Evolutionary conservation across 2,888 invertebrate species (phyloP).

Genomic region (Muscina levida): DNA sequence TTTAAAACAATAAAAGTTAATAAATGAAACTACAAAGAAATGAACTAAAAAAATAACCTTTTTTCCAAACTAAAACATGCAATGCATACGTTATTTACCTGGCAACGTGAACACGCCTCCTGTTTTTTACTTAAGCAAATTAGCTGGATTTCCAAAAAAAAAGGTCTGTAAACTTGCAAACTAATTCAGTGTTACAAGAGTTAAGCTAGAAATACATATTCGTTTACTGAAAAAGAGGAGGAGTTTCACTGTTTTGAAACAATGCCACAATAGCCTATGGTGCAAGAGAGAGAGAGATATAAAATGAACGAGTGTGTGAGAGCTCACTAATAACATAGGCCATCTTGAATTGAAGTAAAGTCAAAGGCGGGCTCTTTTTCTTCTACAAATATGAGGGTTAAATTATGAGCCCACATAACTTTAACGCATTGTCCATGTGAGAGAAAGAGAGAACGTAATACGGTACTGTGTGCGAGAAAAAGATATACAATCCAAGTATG

Average conservation of each 20-base stretch:
- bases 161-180: no score
- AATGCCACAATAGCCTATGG: neutral
- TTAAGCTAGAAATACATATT: no score
- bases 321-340: constrained; percentile 67
- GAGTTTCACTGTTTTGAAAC: neutral
- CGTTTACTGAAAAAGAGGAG: neutral
- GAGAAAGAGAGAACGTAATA: neutral
- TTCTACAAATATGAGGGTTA: constrained; percentile 69
- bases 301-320: constrained; percentile 11
- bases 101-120: neutral
- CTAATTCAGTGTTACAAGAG: no score
- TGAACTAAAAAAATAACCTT: constrained; percentile 44
- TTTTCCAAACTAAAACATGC: constrained; percentile 8
- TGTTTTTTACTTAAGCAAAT: constrained; percentile 4
- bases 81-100: constrained; percentile 5
- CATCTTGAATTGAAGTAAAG: constrained; percentile 72
- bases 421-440: no score
- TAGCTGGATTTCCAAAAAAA: no score
- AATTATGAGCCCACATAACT: constrained; percentile 48
- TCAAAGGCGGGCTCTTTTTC: constrained; percentile 45
- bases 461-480: neutral
- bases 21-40: constrained; percentile 36
- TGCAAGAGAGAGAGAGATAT: neutral
- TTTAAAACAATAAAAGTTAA: constrained; percentile 35
- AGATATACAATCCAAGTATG: constrained; percentile 8